Evolutionary conservation across 2,888 invertebrate genomes (phyloP), one percentile per base, ranked within the genome.

Genomic region (Drosophila rubida): DNA sequence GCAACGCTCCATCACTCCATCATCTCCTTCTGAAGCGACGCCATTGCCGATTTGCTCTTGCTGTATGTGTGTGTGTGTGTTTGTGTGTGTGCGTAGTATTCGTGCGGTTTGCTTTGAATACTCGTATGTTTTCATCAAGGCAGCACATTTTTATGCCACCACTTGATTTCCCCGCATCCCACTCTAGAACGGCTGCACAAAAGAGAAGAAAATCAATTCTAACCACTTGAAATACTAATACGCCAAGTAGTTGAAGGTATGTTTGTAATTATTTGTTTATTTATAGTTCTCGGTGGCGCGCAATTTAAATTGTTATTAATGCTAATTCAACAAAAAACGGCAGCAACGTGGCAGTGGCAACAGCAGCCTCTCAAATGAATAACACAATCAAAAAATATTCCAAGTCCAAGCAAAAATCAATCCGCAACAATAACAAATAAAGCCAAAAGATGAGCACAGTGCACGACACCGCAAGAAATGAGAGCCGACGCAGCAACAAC

Each of bases 281-380:
- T 75, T 64, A 60, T 64, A 73, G 69, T 32, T 45, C 42, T 41
- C 68, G 42, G 62, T 63, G 60, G 74, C 75, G 69, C 64, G 64
- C 59, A 67, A 60, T 69, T 80, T 50, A 65, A 76, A 80, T 70
- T 80, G 60, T 84, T 78, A 70, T 87, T 65, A 81, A 71, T 81
- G 80, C 75, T 46, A 80, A 81, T 87, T 81, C 80, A 70, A 77
- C 78, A 83, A 64, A 85, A 65, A 72, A 11, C 37, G 8, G 6
- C 42, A 59, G 25, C 39, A 35, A n/a, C 25, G 32, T 37, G 41
- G 30, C 42, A 42, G 9, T 27, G 13, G 30, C 27, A 49, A 30
- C 48, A 59, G 35, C 62, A 46, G 16, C 27, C 58, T 48, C 27
- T 55, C 41, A 30, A 44, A 32, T 48, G 59, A 46, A 65, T 55